A percentile compares a stretch with the other conserved stretches of the same genome.
Evolutionary conservation across 1,140 invertebrate genomes (phyloP).

Genomic region (Philaenus spumarius): DNA sequence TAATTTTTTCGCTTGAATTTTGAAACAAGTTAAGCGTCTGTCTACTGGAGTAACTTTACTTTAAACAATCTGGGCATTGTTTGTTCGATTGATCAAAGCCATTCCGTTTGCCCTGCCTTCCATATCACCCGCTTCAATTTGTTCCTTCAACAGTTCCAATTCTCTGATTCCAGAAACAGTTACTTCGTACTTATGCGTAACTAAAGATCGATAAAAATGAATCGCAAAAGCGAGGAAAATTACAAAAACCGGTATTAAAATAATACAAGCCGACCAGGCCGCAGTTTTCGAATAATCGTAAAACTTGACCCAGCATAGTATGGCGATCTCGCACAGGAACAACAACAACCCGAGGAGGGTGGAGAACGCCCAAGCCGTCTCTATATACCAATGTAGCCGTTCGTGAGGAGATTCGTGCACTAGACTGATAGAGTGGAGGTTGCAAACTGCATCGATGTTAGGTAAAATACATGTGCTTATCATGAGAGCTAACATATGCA

Average conservation of each 20-base stretch:
- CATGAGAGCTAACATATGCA: conserved; percentile 95
- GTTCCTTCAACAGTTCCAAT: conserved; percentile 74
- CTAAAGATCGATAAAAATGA: conserved; percentile 88
- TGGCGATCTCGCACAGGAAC: conserved; percentile 90
- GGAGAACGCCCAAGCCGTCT: too few relatives aligned
- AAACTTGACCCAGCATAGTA: conserved; percentile 92
- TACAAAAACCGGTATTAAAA: conserved; percentile 84
- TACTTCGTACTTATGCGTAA: conserved; percentile 84
- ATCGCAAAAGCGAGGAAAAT: conserved; percentile 88
- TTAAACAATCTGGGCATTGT: conserved; percentile 9
- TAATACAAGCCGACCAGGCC: conserved; percentile 81
- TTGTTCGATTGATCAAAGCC: neutral
- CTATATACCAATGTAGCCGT: conserved; percentile 94
- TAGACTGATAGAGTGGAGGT: too few relatives aligned
- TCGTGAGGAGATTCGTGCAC: too few relatives aligned
- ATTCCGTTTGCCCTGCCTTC: conserved; percentile 27
- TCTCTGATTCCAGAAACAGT: conserved; percentile 75
- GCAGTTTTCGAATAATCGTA: conserved; percentile 63
- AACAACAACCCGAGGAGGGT: conserved; percentile 86
- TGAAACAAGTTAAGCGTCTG: too few relatives aligned
- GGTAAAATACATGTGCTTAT: too few relatives aligned
- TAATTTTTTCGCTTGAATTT: too few relatives aligned
- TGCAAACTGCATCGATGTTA: conserved; percentile 86
- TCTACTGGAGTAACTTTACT: too few relatives aligned
- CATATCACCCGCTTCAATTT: conserved; percentile 66